A percentile compares a stretch with the other conserved stretches of the same genome.
Evolutionary conservation across 2,797 vertebrate species (phyloP).

Genomic region (Tinamus major): DNA sequence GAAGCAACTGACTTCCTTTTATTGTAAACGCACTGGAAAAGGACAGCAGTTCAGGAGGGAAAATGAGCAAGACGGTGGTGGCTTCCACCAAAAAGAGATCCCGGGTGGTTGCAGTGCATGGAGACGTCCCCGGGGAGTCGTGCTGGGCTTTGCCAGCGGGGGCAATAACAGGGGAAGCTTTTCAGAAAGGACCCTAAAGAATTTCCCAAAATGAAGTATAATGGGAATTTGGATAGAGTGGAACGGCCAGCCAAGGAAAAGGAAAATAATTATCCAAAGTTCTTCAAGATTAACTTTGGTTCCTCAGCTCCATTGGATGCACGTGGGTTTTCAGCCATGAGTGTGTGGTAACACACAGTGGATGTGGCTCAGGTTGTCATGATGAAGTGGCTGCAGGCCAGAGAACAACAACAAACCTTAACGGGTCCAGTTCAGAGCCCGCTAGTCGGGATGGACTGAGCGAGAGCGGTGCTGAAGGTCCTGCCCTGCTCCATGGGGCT

Average conservation of each 20-base stretch:
- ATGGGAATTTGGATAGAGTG: rapidly evolving
- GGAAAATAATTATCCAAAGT: not conserved
- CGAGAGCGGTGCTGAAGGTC: not conserved
- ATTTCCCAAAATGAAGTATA: not conserved
- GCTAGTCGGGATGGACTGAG: not conserved
- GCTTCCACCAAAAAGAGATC: not conserved
- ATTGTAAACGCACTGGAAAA: conserved; percentile 42
- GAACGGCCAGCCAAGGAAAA: not conserved
- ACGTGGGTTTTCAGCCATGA: not conserved
- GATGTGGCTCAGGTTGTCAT: not conserved
- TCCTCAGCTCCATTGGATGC: not conserved
- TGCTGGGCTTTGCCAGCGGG: not conserved
- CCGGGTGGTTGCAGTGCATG: not conserved
- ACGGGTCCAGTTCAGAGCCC: not conserved
- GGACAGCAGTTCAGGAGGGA: conserved; percentile 26
- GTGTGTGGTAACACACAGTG: not conserved
- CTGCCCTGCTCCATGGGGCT: not conserved
- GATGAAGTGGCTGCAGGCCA: not conserved
- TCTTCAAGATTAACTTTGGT: not conserved
- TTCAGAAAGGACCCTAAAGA: too few species aligned
- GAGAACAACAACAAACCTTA: not conserved
- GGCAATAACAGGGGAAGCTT: too few species aligned
- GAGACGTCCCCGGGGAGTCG: not conserved
- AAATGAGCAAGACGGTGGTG: not conserved
- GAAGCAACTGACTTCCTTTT: conserved; percentile 53